Base-by-base conservation (phyloP, 2,888 invertebrate genomes). In the Acholoe squamosa region DNA sequence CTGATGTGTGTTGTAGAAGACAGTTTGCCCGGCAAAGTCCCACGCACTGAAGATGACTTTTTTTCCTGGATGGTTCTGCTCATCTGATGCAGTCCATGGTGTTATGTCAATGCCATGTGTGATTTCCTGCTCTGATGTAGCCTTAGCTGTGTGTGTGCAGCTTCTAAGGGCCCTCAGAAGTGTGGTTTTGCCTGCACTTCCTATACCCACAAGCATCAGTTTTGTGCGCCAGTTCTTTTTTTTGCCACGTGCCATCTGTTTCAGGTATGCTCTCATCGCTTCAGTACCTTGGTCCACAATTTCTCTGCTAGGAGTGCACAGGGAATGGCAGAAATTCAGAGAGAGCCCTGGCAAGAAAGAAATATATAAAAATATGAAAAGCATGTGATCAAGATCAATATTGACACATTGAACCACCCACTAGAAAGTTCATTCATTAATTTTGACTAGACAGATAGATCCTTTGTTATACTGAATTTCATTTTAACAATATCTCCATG, bases 11-110 rank as follows among this genome's bases (percentile, higher is more conserved):
- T 96, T 95, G 92, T 96, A 96, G 92, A 95, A 96, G 19, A 96
- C 95, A n/a, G 95, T 95, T 91, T 96, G 96, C 1, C 95, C 96
- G 91, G 95, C 96, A 93, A 96, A 95, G 92, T 95, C 95, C 95
- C 96, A 96, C 0, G 92, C 91, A 84, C 93, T 94, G 92, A 91
- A 94, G 14, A 92, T 91, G 54, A 94, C 80, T 19, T 84, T 76
- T 33, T 89, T 43, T 25, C 90, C 92, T 43, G 89, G 80, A 22
- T 67, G 31, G 51, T 61, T 25, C 84, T 93, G 92, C 34, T 93
- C 91, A n/a, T 94, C 93, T 7, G 93, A 93, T 95, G 95, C 95
- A 0, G 94, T 94, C 80, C 93, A 93, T 33, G 95, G 95, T 91
- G 95, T 95, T 91, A 95, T 95, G 31, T 94, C 94, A 94, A 86